Base-by-base conservation (phyloP, 1,140 invertebrate genomes). In the Saccostrea echinata region DNA sequence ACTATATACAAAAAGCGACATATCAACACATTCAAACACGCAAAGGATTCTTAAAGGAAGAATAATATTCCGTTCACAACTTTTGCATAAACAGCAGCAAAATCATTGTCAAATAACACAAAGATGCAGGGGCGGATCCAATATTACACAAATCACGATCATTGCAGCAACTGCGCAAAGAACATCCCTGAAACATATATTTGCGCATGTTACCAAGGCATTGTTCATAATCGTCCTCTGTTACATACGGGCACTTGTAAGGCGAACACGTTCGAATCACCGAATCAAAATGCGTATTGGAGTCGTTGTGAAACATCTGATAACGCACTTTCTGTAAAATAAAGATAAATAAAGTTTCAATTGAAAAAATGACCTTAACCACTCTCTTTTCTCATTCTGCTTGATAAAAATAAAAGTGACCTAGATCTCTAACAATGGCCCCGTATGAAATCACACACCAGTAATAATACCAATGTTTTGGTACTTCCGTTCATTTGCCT, bases 291-390 rank as follows among this genome's bases (percentile, higher is more conserved):
- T 43, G 35, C 12, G 84, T 85, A 21, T 85, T 68, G 3, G 84
- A 55, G 4, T 68, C 33, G 33, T 85, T 85, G 33, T 85, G 68
- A 68, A 68, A 68, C 84, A 85, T 85, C 57, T 85, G 61, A 68
- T 68, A 85, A 1, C 84, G 84, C 33, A 85, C 84, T 85, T 85
- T 85, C 84, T 85, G n/a, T 18, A 85, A 85, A 68, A 43, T 8
- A 64, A 64, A 21, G 64, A 43, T 1, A 84, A 43, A 43, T 43
- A 3, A 3, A 3, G 1, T 57, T 21, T 4, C 16, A 1, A 57
- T 21, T 0, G 12, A 57, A 18, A 16, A 16, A 21, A 57, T 4
- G 16, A 16, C 12, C 16, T 18, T 16, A 57, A 57, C 3, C 3
- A 18, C 16, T 57, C 3, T 21, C 6, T 57, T 16, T 57, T 61